A percentile compares a stretch with the other conserved stretches of the same genome.
phyloP scores from a whole-genome alignment of 2,113 vertebrate species.

The Leptocoma aspasia region DNA sequence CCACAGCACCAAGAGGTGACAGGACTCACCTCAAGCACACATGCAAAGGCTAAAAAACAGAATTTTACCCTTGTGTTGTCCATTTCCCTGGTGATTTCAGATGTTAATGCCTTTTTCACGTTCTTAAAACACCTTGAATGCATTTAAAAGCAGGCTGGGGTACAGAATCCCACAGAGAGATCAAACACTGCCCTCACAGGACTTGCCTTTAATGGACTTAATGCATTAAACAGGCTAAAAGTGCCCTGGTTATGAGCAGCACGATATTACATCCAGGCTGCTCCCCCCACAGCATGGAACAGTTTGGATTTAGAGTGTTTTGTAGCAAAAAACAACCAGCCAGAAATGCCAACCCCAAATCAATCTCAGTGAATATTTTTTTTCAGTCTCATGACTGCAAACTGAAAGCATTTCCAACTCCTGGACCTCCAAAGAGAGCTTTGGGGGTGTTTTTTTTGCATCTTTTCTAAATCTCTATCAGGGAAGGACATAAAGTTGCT shows the following conservation, averaged over 20 bases:
- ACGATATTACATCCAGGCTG: not conserved
- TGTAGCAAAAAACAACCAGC: not conserved
- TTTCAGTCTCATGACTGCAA: not conserved
- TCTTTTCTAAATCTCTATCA: accelerated
- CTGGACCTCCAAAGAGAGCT: not conserved
- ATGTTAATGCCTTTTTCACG: not conserved
- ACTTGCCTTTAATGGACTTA: not conserved
- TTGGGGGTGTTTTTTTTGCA: not conserved
- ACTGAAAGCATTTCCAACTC: not conserved
- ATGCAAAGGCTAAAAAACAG: not conserved
- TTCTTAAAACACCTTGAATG: not conserved
- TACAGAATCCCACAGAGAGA: not conserved
- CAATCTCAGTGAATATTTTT: not conserved
- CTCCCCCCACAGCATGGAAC: not conserved
- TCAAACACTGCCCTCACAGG: not conserved
- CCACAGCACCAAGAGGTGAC: not conserved
- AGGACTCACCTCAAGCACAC: not conserved
- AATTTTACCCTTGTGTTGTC: not conserved
- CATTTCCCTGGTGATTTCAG: not conserved
- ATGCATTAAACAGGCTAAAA: not conserved
- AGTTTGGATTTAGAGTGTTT: not conserved
- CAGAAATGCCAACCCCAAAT: not conserved
- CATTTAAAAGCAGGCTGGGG: not conserved
- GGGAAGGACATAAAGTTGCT: not conserved
- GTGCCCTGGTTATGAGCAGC: not conserved